Base-by-base conservation (phyloP, 2,113 vertebrate species). In the Pycnonotus jocosus region DNA sequence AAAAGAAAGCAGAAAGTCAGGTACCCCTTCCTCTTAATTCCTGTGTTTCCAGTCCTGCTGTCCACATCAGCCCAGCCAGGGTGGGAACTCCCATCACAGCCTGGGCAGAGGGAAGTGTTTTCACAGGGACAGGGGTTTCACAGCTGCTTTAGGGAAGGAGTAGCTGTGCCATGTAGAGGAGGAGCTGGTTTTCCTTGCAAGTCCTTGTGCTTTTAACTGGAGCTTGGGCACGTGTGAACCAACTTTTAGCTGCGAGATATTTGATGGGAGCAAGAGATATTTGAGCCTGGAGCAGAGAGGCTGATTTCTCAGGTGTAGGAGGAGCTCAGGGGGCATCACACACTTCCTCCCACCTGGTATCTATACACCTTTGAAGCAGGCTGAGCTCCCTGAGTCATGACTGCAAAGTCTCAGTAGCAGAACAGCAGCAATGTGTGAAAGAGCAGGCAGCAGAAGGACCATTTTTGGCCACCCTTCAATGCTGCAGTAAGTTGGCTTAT, bases 241-340 rank as follows among this genome's bases (percentile, higher is more conserved):
- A 70, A 2, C 42, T 33, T 66, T 69, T 1, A 3, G 44, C 40
- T 30, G 3, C 1, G 11, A 47, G 65, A 12, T 42, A 10, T 9
- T 57, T 62, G 30, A 50, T 71, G 12, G 38, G 56, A 79, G 47
- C 1, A 1, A 70, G 58, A 89, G 45, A n/a, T n/a, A n/a, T n/a
- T n/a, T n/a, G n/a, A 35, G 33, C 44, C 48, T 0, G 0, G 37
- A 74, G 42, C 2, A 3, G 38, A 91, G n/a, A 25, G 0, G 0
- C 38, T 1, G 4, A 16, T 44, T 33, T 18, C 82, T 73, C 10
- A 17, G 68, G 38, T 16, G 19, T 35, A 35, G 12, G 14, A 70
- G 56, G 31, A 71, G n/a, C 53, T 86, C 42, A 54, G 53, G 31
- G 57, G 27, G 19, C 15, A 20, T 47, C 28, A 18, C 23, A 51